Percentiles rank a stretch among this genome's conserved stretches.
phyloP scores from a whole-genome alignment of 2,797 vertebrate genomes.

The Hybognathus amarus region DNA sequence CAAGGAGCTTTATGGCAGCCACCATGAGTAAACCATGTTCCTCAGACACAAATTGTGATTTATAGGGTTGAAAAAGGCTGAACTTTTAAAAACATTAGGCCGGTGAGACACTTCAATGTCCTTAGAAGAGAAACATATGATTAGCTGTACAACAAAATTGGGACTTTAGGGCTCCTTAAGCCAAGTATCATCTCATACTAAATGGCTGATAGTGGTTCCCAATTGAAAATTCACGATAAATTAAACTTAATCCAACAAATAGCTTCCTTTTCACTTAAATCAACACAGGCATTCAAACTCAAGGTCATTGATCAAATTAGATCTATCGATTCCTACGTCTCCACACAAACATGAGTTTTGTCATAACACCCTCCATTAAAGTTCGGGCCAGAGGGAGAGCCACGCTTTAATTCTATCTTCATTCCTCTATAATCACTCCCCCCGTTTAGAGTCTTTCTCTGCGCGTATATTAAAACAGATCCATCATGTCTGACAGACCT shows the following conservation, averaged over 20 bases:
- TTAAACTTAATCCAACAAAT: background rate
- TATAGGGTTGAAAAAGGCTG: slow-evolving; percentile 40
- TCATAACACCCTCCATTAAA: slow-evolving; percentile 45
- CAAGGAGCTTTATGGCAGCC: background rate
- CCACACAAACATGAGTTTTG: slow-evolving; percentile 53
- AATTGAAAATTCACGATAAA: background rate
- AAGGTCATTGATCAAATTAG: slow-evolving; percentile 48
- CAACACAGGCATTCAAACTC: slow-evolving; percentile 10
- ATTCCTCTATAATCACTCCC: slow-evolving; percentile 69
- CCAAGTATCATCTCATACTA: background rate
- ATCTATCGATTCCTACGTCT: slow-evolving; percentile 41
- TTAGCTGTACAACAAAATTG: slow-evolving; percentile 31
- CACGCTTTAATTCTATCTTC: slow-evolving; percentile 58
- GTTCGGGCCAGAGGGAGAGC: slow-evolving; percentile 48
- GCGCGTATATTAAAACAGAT: slow-evolving; percentile 80
- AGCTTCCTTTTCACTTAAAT: slow-evolving; percentile 17
- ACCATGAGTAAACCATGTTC: background rate
- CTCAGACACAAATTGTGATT: slow-evolving; percentile 48
- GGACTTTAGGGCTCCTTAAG: slow-evolving; percentile 6
- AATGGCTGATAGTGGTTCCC: background rate
- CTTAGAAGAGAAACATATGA: slow-evolving; percentile 17
- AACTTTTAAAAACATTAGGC: slow-evolving; percentile 14
- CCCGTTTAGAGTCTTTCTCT: slow-evolving; percentile 66
- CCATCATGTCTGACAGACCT: slow-evolving; percentile 75
- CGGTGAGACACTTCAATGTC: slow-evolving; percentile 38